These are phyloP conservation scores for Ptilodon capucinus DNA, from an alignment of 2,888 invertebrate species.

Conservation along the genomic window DNA sequence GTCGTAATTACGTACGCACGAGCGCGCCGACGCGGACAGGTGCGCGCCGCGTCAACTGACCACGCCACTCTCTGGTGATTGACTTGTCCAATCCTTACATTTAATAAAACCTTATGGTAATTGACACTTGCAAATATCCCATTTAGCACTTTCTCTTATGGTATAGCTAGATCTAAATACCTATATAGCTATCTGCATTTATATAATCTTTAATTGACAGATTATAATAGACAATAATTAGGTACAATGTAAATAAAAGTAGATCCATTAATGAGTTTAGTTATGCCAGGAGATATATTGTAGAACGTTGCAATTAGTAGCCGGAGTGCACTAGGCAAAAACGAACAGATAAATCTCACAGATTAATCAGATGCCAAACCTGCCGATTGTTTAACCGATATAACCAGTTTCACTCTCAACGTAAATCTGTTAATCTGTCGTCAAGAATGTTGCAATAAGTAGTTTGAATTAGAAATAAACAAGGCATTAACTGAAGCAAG, in stretches of 20 bases:
- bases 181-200: too few relatives aligned
- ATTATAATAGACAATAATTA: too few relatives aligned
- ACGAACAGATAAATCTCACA: slow-evolving; percentile 2
- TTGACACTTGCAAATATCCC: not conserved
- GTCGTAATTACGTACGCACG: slow-evolving; percentile 39
- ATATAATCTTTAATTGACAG: too few relatives aligned
- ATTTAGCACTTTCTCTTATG: not conserved
- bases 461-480: slow-evolving; percentile 2
- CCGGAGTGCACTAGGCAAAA: not conserved
- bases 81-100: not conserved
- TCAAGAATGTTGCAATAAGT: slow-evolving; percentile 1
- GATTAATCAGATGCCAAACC: not conserved
- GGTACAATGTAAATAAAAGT: too few relatives aligned
- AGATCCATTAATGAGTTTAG: too few relatives aligned
- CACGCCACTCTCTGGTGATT: not conserved
- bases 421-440: slow-evolving; percentile 1
- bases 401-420: slow-evolving; percentile 1
- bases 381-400: not conserved
- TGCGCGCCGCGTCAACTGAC: slow-evolving; percentile 3
- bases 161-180: not conserved
- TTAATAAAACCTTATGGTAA: not conserved
- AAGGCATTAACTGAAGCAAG: slow-evolving; percentile 1
- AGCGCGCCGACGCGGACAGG: slow-evolving; percentile 13
- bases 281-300: not conserved
- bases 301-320: not conserved